Percentiles rank a stretch among this genome's conserved stretches.
These are phyloP conservation scores for Diadema setosum DNA, from an alignment of 35 echinoderm and acorn worm species.

Conservation along the genomic window DNA sequence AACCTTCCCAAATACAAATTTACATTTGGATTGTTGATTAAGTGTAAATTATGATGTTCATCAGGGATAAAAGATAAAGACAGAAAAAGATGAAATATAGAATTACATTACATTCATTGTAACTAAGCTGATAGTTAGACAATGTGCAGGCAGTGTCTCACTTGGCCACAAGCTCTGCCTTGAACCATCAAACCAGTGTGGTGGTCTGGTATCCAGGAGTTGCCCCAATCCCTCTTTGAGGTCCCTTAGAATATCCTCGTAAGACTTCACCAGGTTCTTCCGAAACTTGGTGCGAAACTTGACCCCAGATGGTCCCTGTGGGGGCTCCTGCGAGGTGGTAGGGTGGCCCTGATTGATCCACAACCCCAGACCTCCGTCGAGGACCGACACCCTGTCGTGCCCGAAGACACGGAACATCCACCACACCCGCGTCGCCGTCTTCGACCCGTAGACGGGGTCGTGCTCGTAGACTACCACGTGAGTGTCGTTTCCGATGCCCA, in stretches of 20 bases:
- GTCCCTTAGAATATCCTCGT: neutral
- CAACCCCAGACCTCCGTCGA: slow-evolving; percentile 77
- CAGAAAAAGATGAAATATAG: too few species aligned
- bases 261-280: neutral
- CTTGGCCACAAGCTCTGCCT: neutral
- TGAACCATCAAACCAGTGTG: neutral
- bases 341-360: slow-evolving; percentile 69
- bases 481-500: slow-evolving; percentile 71
- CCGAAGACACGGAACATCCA: slow-evolving; percentile 92
- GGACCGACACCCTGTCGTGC: slow-evolving; percentile 65
- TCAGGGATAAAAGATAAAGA: too few species aligned
- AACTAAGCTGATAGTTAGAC: too few species aligned
- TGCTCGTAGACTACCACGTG: slow-evolving; percentile 88
- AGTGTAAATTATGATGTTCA: too few species aligned
- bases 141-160: neutral
- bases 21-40: too few species aligned
- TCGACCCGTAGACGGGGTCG: slow-evolving; percentile 33
- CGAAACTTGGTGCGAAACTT: neutral
- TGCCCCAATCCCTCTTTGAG: neutral
- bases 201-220: neutral
- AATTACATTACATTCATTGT: too few species aligned
- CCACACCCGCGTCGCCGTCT: slow-evolving; percentile 71
- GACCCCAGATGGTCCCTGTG: slow-evolving; percentile 9
- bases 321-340: slow-evolving; percentile 38
- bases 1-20: too few species aligned